phyloP scores from a whole-genome alignment of 2,113 vertebrate species.

The Sclerurus mexicanus region DNA sequence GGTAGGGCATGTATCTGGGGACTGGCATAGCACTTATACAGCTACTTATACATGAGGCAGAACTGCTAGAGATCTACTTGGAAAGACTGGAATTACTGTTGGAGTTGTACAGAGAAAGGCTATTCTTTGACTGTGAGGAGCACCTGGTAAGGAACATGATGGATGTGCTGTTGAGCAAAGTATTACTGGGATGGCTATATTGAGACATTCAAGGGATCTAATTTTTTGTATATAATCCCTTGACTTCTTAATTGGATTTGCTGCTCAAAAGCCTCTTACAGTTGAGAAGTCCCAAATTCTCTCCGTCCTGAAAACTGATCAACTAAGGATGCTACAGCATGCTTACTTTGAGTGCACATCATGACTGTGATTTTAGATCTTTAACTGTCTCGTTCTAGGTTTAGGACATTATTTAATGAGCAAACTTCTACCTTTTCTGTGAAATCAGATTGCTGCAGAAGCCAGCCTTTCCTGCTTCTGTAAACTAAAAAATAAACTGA shows the following conservation, averaged over 20 bases:
- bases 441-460: neutral
- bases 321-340: neutral
- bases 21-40: neutral
- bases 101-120: neutral
- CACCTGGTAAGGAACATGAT: neutral
- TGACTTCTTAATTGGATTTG: neutral
- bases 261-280: neutral
- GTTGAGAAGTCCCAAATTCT: neutral
- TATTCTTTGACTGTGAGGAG: neutral
- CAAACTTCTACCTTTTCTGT: neutral
- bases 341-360: neutral
- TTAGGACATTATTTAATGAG: neutral
- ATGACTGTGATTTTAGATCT: neutral
- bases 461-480: neutral
- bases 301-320: neutral
- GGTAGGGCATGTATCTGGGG: neutral
- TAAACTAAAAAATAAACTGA: neutral
- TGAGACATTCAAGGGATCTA: neutral
- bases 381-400: neutral
- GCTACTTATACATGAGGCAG: neutral
- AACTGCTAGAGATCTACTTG: neutral
- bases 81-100: neutral
- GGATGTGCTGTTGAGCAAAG: neutral
- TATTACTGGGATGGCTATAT: neutral
- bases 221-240: neutral